Evolutionary conservation across 2,888 invertebrate genomes (phyloP), one percentile per base, ranked within the genome.

Genomic region (Lottia gigantea): DNA sequence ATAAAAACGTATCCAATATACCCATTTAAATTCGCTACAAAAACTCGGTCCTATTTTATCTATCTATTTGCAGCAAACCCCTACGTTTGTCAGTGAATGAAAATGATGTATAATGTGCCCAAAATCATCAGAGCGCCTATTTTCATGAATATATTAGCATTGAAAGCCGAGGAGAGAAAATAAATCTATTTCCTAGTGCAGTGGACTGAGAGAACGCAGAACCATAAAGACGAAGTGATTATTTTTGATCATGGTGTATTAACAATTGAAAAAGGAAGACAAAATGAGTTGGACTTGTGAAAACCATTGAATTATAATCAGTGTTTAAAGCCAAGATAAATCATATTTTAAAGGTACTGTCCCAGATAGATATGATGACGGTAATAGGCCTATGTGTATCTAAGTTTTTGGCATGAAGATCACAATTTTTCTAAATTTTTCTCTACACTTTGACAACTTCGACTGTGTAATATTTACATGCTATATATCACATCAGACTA

Each of bases 101-200:
- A 40, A 40, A 40, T 40, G 40, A 55, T 19, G 14, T 55, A 55
- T 55, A 55, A 55, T 55, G 55, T 23, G 23, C 55, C 55, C 19
- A 23, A 55, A 40, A 55, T 55, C 55, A 55, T 23, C 55, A 19
- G 55, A 55, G 55, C 55, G 23, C 23, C 14, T 55, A 55, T 55
- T 55, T 40, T 23, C 55, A 55, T 55, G 55, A 55, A 55, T 55
- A 55, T 55, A 55, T 55, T 55, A 23, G 55, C 2, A 55, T 55
- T 55, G 55, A 55, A 55, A 55, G 55, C 19, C 14, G 40, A 40
- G 11, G 6, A 40, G 40, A 40, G 19, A 55, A 23, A 55, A 55
- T 23, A 55, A 23, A 55, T 12, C 55, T 23, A 55, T 55, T 23
- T 55, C 12, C 19, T 2, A 23, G 55, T 55, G 55, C 19, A 55